Conservation (phyloP, 2,113 vertebrate genomes). For the Hystrix brachyura region DNA sequence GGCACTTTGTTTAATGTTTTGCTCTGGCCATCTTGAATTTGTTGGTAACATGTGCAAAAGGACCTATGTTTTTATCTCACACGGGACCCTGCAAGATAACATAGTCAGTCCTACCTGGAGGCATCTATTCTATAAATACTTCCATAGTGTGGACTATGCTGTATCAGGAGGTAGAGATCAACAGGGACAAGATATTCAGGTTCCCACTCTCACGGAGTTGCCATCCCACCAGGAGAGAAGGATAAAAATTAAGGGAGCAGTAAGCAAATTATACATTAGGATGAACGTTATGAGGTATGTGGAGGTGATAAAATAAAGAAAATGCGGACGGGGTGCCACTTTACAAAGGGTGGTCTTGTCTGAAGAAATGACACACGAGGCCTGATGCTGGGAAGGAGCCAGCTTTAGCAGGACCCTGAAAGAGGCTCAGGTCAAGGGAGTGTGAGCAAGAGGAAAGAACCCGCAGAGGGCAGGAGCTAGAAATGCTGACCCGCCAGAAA, state of each 20-base stretch:
- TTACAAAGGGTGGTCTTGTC: not conserved
- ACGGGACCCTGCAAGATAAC: not conserved
- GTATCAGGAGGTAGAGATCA: no score
- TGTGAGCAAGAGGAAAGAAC: not conserved
- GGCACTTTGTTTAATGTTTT: not conserved
- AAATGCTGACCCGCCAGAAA: not conserved
- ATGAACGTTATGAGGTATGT: not conserved
- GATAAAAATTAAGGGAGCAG: not conserved
- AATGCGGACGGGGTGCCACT: not conserved
- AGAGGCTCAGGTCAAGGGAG: not conserved
- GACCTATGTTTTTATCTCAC: not conserved
- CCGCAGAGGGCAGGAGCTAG: no score
- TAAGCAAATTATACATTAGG: not conserved
- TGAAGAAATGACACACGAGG: not conserved
- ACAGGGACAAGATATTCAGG: not conserved
- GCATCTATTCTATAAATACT: not conserved
- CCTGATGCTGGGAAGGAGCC: not conserved
- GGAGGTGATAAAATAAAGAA: not conserved
- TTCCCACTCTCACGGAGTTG: not conserved
- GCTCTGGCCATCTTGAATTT: not conserved
- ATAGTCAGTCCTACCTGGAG: not conserved
- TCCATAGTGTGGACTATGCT: not conserved
- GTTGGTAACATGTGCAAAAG: not conserved
- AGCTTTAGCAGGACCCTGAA: not conserved
- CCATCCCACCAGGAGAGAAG: not conserved